Percentiles rank a stretch among this genome's conserved stretches.
phyloP scores from a whole-genome alignment of 2,113 vertebrate genomes.

The Charadrius vociferus region DNA sequence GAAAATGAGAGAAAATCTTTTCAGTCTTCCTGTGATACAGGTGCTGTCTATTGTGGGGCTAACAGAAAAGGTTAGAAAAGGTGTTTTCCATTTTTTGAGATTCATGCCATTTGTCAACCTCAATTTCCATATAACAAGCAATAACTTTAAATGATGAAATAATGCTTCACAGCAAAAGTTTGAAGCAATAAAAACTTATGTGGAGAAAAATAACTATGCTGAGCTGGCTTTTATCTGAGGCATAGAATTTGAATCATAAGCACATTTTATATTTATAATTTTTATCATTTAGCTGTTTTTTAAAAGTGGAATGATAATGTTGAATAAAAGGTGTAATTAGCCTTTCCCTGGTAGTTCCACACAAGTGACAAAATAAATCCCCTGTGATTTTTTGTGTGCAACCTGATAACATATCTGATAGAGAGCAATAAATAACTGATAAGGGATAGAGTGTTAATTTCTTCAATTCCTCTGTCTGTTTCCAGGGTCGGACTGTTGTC shows the following conservation, averaged over 20 bases:
- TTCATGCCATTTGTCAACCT: not conserved
- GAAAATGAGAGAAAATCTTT: conserved; percentile 16
- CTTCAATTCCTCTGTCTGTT: not conserved
- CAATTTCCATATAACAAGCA: not conserved
- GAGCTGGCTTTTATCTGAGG: not conserved
- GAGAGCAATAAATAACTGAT: not conserved
- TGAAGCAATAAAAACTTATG: not conserved
- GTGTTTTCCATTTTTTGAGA: not conserved
- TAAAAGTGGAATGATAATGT: not conserved
- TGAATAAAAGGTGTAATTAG: conserved; percentile 11
- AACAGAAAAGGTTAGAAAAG: not conserved
- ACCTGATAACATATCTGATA: not conserved
- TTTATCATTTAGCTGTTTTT: not conserved
- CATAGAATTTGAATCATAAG: not conserved
- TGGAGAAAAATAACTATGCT: not conserved
- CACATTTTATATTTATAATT: not conserved
- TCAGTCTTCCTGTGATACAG: not conserved
- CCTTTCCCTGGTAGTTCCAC: not conserved
- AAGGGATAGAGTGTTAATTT: not conserved
- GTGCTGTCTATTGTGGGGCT: not conserved
- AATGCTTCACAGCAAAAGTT: not conserved
- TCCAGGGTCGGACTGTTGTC: not conserved
- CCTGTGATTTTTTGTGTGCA: not conserved
- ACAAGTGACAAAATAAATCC: not conserved
- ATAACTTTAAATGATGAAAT: conserved; percentile 13